A percentile compares a stretch with the other conserved stretches of the same genome.
Evolutionary conservation across 2,797 vertebrate species (phyloP).

Genomic region (Coluber constrictor): DNA sequence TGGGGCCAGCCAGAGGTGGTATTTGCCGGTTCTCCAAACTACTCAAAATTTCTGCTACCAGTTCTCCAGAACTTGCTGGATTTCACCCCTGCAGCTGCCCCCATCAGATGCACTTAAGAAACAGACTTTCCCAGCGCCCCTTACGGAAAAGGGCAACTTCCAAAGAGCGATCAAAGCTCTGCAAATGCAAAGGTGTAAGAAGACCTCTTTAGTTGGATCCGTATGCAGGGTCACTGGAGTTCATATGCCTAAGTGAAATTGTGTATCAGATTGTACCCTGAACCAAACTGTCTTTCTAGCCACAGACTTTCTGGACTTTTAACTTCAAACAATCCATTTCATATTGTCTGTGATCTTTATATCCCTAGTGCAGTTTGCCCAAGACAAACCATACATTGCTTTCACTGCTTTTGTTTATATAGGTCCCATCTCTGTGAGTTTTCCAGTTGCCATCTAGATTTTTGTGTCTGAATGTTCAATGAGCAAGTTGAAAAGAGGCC

Average conservation of each 20-base stretch:
- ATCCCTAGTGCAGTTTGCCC: neutral
- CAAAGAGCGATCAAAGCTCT: neutral
- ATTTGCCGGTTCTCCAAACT: no score
- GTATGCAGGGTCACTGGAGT: neutral
- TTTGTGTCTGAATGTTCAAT: neutral
- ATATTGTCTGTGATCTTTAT: neutral
- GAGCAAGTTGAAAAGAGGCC: neutral
- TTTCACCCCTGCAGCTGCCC: no score
- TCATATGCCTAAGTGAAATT: neutral
- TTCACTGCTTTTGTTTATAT: neutral
- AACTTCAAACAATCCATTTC: neutral
- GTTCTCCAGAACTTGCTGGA: no score
- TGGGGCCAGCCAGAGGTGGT: no score
- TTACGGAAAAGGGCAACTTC: neutral
- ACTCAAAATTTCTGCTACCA: no score
- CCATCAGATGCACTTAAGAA: neutral
- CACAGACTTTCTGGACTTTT: neutral
- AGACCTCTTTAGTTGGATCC: neutral
- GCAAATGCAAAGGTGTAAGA: neutral
- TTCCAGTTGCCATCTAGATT: neutral
- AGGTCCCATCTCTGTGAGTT: neutral
- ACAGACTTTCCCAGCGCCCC: neutral
- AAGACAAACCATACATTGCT: neutral
- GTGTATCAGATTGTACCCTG: neutral
- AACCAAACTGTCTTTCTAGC: neutral